Conservation (phyloP, 1,140 invertebrate species). For the Pentalonia nigronervosa region DNA sequence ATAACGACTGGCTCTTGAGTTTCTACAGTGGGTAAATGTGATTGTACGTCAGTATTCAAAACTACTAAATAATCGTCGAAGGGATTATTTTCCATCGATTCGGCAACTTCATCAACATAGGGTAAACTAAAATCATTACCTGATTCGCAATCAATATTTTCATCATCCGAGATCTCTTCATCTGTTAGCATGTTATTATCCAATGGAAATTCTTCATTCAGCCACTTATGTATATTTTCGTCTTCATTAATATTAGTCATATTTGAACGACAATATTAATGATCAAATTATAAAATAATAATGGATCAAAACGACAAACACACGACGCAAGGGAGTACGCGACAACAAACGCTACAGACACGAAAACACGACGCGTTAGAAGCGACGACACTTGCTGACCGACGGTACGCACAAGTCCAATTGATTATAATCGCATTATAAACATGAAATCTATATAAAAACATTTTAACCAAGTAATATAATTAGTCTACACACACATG, state of each 20-base stretch:
- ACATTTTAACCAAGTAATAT: neutral
- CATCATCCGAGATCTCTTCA: neutral
- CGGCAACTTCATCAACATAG: neutral
- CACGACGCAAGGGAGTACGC: neutral
- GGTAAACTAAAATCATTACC: neutral
- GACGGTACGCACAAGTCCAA: slow-evolving; percentile 38
- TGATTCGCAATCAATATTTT: slow-evolving; percentile 11
- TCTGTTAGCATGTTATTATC: slow-evolving; percentile 26
- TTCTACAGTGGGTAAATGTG: neutral
- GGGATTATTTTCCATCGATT: neutral
- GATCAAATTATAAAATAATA: neutral
- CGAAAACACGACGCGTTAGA: neutral
- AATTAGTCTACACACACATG: neutral
- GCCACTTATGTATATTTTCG: neutral
- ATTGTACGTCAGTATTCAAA: neutral
- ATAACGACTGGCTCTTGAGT: neutral
- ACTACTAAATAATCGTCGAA: neutral
- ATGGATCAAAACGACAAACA: too few species aligned
- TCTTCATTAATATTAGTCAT: neutral
- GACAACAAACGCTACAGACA: neutral
- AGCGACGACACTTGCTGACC: neutral
- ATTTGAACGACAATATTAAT: neutral
- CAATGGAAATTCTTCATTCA: slow-evolving; percentile 35
- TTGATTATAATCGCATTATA: slow-evolving; percentile 10
- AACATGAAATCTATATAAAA: neutral